These are phyloP conservation scores for Syngnathus rostellatus DNA, from an alignment of 2,797 vertebrate species.

Conservation along the genomic window DNA sequence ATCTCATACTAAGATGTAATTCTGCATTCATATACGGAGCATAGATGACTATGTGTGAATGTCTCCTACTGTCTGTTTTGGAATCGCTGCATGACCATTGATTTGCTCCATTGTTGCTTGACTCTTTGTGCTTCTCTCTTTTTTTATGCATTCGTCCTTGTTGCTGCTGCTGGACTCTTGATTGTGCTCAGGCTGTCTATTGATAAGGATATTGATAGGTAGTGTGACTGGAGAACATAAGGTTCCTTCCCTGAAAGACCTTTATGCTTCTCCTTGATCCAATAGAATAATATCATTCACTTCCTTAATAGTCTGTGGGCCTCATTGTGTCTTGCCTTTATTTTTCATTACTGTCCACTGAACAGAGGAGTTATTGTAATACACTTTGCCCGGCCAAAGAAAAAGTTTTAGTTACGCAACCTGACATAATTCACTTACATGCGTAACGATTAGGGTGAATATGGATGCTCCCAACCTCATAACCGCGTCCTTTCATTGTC, in stretches of 20 bases:
- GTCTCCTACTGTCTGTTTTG: conserved; percentile 16
- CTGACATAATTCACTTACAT: not conserved
- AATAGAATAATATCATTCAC: conserved; percentile 41
- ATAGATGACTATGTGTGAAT: not conserved
- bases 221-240: conserved; percentile 74
- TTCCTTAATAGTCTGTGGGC: conserved; percentile 22
- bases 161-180: conserved; percentile 75
- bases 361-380: not conserved
- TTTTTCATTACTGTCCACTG: not conserved
- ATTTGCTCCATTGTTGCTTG: conserved; percentile 59
- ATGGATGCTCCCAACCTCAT: not conserved
- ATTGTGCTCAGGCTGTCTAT: conserved; percentile 91
- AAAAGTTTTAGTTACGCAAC: not conserved
- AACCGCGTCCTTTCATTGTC: not conserved
- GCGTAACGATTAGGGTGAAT: not conserved
- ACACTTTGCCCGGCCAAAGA: not conserved
- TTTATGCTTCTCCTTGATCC: conserved; percentile 56
- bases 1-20: not conserved
- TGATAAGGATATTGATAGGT: conserved; percentile 99
- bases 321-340: conserved; percentile 32
- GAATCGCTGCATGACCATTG: conserved; percentile 38
- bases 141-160: conserved; percentile 45
- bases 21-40: not conserved
- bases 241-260: conserved; percentile 60
- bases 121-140: conserved; percentile 59